phyloP scores from a whole-genome alignment of 2,888 invertebrate genomes.

The Eupithecia insigniata region DNA sequence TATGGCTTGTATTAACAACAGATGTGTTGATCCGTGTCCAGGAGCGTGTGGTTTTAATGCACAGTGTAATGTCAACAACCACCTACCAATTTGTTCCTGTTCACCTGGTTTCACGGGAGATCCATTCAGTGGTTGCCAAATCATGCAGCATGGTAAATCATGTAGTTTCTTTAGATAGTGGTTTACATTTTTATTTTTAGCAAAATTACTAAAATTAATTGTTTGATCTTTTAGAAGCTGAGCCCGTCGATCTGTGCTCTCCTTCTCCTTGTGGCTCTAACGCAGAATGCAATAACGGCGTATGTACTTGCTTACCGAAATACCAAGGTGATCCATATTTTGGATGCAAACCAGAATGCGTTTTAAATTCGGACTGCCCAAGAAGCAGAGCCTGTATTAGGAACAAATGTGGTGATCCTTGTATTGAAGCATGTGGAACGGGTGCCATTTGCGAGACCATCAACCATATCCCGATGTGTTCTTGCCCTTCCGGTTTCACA shows the following conservation, averaged over 20 bases:
- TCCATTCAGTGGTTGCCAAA: constrained; percentile 85
- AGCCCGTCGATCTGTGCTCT: constrained; percentile 84
- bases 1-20: constrained; percentile 88
- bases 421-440: constrained; percentile 87
- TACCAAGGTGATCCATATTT: constrained; percentile 90
- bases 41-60: constrained; percentile 91
- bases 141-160: constrained; percentile 60
- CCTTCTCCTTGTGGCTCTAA: constrained; percentile 89
- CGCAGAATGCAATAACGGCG: constrained; percentile 86
- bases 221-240: constrained; percentile 60
- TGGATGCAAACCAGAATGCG: constrained; percentile 91
- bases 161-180: background rate
- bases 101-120: constrained; percentile 88
- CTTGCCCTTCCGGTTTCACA: constrained; percentile 86
- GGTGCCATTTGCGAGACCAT: constrained; percentile 85
- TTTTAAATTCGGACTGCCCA: constrained; percentile 89
- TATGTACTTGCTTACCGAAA: constrained; percentile 88
- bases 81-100: constrained; percentile 88
- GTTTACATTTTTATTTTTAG: background rate
- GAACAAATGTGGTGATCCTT: constrained; percentile 90
- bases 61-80: constrained; percentile 88
- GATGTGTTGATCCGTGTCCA: constrained; percentile 90
- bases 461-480: constrained; percentile 88
- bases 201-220: constrained; percentile 9
- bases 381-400: constrained; percentile 88